phyloP scores from a whole-genome alignment of 1,140 invertebrate species.

The Mizuhopecten yessoensis region DNA sequence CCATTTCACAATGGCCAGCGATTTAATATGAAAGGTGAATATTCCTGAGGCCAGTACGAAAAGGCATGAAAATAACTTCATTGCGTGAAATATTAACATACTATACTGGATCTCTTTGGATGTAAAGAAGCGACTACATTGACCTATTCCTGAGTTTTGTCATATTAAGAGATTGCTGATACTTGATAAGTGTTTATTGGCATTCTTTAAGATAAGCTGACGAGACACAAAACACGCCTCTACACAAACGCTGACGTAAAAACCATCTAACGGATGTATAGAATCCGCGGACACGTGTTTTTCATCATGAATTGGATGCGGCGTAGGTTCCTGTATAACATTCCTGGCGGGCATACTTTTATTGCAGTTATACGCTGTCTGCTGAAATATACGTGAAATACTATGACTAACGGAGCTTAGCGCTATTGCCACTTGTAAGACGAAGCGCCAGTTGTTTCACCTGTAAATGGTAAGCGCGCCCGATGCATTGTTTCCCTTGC shows the following conservation, averaged over 20 bases:
- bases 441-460: not conserved
- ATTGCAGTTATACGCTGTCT: not conserved
- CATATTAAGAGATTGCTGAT: not conserved
- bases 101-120: too few relatives aligned
- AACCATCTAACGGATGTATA: not conserved
- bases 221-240: not conserved
- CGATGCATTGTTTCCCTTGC: not conserved
- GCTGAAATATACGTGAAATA: not conserved
- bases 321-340: not conserved
- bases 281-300: not conserved
- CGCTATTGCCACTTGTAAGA: not conserved
- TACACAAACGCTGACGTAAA: not conserved
- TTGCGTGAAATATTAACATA: not conserved
- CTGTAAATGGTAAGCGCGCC: not conserved
- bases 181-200: not conserved
- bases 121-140: too few relatives aligned
- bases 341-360: not conserved
- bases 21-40: too few relatives aligned
- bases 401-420: not conserved
- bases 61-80: too few relatives aligned
- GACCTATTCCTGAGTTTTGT: not conserved
- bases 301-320: not conserved
- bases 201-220: not conserved
- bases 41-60: too few relatives aligned
- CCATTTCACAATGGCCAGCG: too few relatives aligned